Percentiles rank a stretch among this genome's conserved stretches.
Conservation (phyloP, 2,888 invertebrate species). For the Drosophila phalerata region DNA sequence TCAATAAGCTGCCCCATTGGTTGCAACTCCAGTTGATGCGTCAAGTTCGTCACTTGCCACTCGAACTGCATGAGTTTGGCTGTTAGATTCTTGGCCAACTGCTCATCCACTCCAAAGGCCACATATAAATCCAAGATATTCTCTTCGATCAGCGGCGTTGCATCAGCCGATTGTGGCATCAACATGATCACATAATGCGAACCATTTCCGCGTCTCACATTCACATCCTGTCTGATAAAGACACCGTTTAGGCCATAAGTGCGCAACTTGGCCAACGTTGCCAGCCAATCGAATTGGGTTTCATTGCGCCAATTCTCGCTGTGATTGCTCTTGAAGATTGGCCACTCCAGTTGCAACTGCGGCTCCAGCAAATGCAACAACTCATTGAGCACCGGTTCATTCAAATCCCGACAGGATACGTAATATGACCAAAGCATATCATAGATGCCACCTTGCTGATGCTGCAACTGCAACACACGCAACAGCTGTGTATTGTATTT, state of each 20-base stretch:
- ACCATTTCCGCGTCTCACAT: conserved; percentile 70
- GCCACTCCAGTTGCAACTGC: conserved; percentile 72
- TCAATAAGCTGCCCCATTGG: conserved; percentile 29
- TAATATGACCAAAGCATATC: conserved; percentile 60
- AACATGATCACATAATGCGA: conserved; percentile 70
- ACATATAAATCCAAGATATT: conserved; percentile 52
- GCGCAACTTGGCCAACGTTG: conserved; percentile 64
- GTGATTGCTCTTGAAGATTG: conserved; percentile 67
- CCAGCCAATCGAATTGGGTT: conserved; percentile 74
- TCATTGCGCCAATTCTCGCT: conserved; percentile 67
- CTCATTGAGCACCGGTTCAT: conserved; percentile 64
- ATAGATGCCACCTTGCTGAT: conserved; percentile 37
- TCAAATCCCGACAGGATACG: conserved; percentile 62
- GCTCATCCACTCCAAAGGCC: conserved; percentile 68
- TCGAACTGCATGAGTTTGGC: conserved; percentile 62
- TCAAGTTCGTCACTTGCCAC: conserved; percentile 56
- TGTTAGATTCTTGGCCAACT: conserved; percentile 50
- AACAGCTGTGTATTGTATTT: conserved; percentile 69
- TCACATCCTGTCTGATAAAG: conserved; percentile 69
- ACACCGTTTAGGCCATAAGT: conserved; percentile 72
- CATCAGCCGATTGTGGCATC: conserved; percentile 51
- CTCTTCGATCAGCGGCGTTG: conserved; percentile 22
- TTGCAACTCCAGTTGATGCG: conserved; percentile 35
- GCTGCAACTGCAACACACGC: conserved; percentile 38
- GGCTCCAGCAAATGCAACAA: conserved; percentile 61